Evolutionary conservation across 2,113 vertebrate species (phyloP).

Genomic region (Apaloderma vittatum): DNA sequence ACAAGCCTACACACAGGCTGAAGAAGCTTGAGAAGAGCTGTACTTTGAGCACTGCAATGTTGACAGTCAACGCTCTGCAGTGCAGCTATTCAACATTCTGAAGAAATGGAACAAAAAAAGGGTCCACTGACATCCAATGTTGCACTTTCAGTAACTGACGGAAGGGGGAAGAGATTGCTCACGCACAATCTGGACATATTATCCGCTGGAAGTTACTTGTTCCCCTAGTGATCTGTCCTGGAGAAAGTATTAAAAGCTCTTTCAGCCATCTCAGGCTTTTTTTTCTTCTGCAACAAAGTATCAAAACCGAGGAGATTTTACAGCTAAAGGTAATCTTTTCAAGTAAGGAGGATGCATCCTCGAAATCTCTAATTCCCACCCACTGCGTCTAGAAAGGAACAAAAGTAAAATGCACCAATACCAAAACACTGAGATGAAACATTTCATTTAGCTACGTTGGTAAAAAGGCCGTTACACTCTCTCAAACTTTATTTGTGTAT

Average conservation of each 20-base stretch:
- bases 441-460: not conserved
- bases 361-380: not conserved
- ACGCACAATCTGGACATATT: fast-evolving
- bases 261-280: not conserved
- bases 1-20: not conserved
- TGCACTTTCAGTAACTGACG: not conserved
- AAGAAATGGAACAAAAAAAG: not conserved
- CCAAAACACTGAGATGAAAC: not conserved
- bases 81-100: not conserved
- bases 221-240: not conserved
- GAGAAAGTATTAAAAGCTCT: not conserved
- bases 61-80: not conserved
- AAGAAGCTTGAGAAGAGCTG: not conserved
- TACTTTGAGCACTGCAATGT: not conserved
- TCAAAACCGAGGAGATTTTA: not conserved
- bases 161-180: not conserved
- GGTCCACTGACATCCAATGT: not conserved
- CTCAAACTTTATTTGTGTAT: not conserved
- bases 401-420: not conserved
- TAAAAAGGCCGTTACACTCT: not conserved
- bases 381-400: fast-evolving
- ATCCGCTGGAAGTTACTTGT: not conserved
- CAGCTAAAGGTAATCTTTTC: not conserved
- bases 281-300: not conserved
- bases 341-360: not conserved